These are phyloP conservation scores for Spodoptera picta DNA, from an alignment of 2,888 invertebrate genomes.

Conservation along the genomic window DNA sequence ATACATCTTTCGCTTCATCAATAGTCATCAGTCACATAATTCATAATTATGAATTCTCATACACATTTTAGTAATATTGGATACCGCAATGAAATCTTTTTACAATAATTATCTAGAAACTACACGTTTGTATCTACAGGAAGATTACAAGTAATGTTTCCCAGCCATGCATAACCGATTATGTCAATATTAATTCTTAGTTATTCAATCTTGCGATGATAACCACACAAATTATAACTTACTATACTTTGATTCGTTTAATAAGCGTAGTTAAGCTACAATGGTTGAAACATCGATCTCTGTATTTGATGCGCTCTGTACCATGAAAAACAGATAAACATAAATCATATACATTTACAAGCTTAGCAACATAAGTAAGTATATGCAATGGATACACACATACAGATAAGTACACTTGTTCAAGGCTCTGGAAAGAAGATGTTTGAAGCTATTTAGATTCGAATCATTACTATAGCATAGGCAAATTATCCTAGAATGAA, in stretches of 20 bases:
- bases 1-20: too few relatives aligned
- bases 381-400: neutral
- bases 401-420: neutral
- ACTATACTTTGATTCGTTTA: slow-evolving; percentile 28
- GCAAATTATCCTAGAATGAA: too few relatives aligned
- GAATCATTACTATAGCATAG: too few relatives aligned
- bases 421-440: too few relatives aligned
- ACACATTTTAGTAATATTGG: too few relatives aligned
- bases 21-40: too few relatives aligned
- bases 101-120: slow-evolving; percentile 4
- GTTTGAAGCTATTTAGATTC: too few relatives aligned
- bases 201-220: slow-evolving; percentile 49
- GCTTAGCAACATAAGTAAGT: neutral
- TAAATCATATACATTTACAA: slow-evolving; percentile 18
- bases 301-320: slow-evolving; percentile 25
- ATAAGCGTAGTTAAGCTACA: slow-evolving; percentile 14
- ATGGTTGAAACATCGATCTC: slow-evolving; percentile 16
- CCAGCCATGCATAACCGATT: slow-evolving; percentile 54
- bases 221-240: slow-evolving; percentile 32
- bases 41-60: too few relatives aligned
- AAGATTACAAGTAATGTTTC: slow-evolving; percentile 44
- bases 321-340: slow-evolving; percentile 18
- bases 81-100: too few relatives aligned
- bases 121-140: slow-evolving; percentile 9
- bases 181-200: slow-evolving; percentile 51